Percentiles rank a stretch among this genome's conserved stretches.
These are phyloP conservation scores for Chromobotia macracanthus DNA, from an alignment of 2,797 vertebrate species.

Conservation along the genomic window DNA sequence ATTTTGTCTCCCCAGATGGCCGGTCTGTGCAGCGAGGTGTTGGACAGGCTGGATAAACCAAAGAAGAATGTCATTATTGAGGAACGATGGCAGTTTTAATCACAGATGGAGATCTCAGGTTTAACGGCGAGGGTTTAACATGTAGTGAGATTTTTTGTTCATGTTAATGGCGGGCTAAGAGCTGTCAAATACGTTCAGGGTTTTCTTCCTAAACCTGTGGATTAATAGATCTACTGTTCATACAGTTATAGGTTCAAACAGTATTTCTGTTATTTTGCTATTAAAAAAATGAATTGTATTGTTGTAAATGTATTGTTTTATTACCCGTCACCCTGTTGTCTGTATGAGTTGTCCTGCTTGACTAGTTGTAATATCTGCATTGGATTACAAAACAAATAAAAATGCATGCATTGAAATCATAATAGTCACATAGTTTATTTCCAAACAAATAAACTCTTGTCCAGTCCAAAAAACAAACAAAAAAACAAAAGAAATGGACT, in stretches of 20 bases:
- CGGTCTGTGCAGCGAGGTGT: slow-evolving; percentile 82
- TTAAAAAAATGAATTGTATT: too few relatives aligned
- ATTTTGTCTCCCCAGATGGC: slow-evolving; percentile 80
- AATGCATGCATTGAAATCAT: slow-evolving; percentile 75
- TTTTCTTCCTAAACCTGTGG: not conserved
- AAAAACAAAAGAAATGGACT: slow-evolving; percentile 68
- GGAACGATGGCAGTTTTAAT: slow-evolving; percentile 59
- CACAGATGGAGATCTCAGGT: slow-evolving; percentile 39
- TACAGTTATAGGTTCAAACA: not conserved
- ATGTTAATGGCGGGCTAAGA: slow-evolving; percentile 9
- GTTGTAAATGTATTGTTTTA: slow-evolving; percentile 38
- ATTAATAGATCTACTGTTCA: not conserved
- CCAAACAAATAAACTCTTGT: slow-evolving; percentile 85
- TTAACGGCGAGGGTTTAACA: slow-evolving; percentile 35
- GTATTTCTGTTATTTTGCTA: not conserved
- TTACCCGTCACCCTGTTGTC: slow-evolving; percentile 12
- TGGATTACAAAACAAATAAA: slow-evolving; percentile 58
- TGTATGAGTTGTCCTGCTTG: not conserved
- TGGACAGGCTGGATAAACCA: slow-evolving; percentile 82
- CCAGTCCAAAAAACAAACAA: slow-evolving; percentile 78
- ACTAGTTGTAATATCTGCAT: slow-evolving; percentile 17
- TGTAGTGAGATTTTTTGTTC: slow-evolving; percentile 35
- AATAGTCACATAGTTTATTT: slow-evolving; percentile 86
- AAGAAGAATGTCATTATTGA: slow-evolving; percentile 71
- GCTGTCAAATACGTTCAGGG: not conserved